A percentile compares a stretch with the other conserved stretches of the same genome.
Conservation (phyloP, 2,113 vertebrate genomes). For the Centrocercus urophasianus region DNA sequence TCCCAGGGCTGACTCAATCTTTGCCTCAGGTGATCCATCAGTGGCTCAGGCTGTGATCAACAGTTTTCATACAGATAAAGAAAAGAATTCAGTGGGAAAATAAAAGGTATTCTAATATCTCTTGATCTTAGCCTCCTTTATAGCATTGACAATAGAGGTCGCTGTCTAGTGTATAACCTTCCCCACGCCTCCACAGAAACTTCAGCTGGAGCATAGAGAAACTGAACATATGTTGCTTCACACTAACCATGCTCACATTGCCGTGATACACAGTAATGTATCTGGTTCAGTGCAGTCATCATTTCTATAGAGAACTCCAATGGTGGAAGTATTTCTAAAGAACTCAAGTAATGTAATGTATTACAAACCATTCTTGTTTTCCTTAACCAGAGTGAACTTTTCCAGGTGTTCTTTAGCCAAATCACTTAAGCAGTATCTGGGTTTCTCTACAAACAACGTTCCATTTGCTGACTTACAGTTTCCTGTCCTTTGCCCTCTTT, state of each 20-base stretch:
- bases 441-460: constrained; percentile 55
- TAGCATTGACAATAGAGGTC: background rate
- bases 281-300: background rate
- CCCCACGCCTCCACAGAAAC: background rate
- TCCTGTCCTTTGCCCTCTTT: constrained; percentile 48
- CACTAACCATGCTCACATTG: background rate
- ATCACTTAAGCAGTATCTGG: constrained; percentile 43
- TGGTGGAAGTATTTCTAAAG: background rate
- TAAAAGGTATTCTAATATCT: too few species aligned
- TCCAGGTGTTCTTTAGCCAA: constrained; percentile 54
- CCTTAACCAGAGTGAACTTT: background rate
- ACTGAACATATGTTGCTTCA: background rate
- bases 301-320: background rate
- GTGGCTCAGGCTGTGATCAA: too few species aligned
- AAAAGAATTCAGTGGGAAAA: background rate
- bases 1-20: too few species aligned
- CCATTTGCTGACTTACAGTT: constrained; percentile 55
- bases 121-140: background rate
- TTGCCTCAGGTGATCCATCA: too few species aligned
- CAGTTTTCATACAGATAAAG: too few species aligned
- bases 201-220: background rate
- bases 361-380: background rate
- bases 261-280: background rate
- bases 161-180: background rate
- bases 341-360: background rate